Evolutionary conservation across 2,797 vertebrate genomes (phyloP).

Genomic region (Decapterus maruadsi): DNA sequence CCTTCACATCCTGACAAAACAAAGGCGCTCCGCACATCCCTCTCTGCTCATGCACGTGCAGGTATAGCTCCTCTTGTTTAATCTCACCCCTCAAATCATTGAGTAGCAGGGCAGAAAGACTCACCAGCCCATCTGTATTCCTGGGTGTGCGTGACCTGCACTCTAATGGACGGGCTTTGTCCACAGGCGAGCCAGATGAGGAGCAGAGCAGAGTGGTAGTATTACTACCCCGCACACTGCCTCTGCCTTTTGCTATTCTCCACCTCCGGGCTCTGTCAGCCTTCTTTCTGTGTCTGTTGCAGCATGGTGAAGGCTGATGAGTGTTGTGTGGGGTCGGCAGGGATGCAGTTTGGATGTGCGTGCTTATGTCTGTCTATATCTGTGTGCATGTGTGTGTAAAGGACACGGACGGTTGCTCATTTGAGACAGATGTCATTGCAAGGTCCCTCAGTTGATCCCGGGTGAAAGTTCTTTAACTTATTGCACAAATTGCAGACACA

Average conservation of each 20-base stretch:
- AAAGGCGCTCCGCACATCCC: neutral
- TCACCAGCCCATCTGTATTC: constrained; percentile 75
- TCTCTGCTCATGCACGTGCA: constrained; percentile 17
- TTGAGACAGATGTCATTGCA: neutral
- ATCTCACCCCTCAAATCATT: constrained; percentile 72
- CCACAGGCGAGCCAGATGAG: constrained; percentile 74
- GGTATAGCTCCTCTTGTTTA: constrained; percentile 55
- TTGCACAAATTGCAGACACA: neutral
- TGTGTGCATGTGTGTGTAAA: constrained; percentile 15
- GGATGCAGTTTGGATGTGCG: constrained; percentile 20
- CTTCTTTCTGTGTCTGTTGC: constrained; percentile 46
- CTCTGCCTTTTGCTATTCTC: constrained; percentile 53
- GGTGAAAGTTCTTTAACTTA: constrained; percentile 16
- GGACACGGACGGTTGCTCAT: constrained; percentile 1
- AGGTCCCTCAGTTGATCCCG: constrained; percentile 8
- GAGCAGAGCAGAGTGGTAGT: constrained; percentile 63
- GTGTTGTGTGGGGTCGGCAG: constrained; percentile 32
- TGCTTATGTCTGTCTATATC: constrained; percentile 11
- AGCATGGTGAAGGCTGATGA: constrained; percentile 50
- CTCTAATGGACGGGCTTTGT: constrained; percentile 75
- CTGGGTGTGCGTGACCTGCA: constrained; percentile 80
- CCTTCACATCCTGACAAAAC: neutral
- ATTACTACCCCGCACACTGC: constrained; percentile 45
- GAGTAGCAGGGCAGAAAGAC: constrained; percentile 68
- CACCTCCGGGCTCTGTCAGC: constrained; percentile 55